Conservation (phyloP, 2,888 invertebrate genomes). For the Argynnis bischoffii region DNA sequence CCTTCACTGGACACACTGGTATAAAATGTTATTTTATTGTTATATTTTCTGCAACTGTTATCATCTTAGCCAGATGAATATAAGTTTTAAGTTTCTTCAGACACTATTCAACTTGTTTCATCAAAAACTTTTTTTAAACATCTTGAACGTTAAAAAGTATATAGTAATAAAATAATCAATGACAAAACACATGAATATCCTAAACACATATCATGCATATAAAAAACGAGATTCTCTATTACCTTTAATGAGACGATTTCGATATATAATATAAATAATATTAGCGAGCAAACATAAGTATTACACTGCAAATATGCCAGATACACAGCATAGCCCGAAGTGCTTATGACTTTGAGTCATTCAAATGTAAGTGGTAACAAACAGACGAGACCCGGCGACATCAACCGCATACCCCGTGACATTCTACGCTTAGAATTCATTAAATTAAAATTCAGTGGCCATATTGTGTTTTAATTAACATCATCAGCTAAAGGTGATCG, state of each 20-base stretch:
- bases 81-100: no score
- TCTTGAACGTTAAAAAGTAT: no score
- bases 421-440: constrained; percentile 41
- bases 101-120: no score
- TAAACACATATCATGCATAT: not conserved
- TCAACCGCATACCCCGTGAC: constrained; percentile 55
- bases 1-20: no score
- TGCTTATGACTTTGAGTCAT: constrained; percentile 65
- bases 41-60: no score
- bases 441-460: constrained; percentile 40
- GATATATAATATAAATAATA: not conserved
- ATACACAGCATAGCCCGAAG: constrained; percentile 82
- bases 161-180: not conserved
- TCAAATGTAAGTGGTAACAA: constrained; percentile 75
- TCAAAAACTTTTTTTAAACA: no score
- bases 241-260: not conserved
- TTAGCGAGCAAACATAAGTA: constrained; percentile 49
- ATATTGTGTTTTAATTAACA: constrained; percentile 37
- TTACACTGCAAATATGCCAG: constrained; percentile 80
- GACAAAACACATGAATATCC: not conserved
- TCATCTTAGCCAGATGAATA: no score
- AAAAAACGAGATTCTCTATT: constrained; percentile 7
- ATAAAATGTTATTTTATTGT: no score
- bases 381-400: constrained; percentile 72
- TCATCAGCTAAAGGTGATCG: constrained; percentile 1